These are phyloP conservation scores for Catharus minimus DNA, from an alignment of 2,113 vertebrate genomes.

Conservation along the genomic window DNA sequence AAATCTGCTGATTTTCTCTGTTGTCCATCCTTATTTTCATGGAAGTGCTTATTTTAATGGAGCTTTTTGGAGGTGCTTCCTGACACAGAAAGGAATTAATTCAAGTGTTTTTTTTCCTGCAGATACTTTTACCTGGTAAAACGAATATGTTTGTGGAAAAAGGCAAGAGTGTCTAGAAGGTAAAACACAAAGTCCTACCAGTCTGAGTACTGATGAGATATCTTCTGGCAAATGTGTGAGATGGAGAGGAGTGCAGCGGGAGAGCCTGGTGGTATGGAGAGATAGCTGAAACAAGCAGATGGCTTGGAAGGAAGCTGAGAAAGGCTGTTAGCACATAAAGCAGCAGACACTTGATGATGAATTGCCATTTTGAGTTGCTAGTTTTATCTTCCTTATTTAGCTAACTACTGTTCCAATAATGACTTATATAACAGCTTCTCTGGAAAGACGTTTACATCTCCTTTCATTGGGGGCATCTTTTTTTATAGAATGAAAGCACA, in stretches of 20 bases:
- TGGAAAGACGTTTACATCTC: not conserved
- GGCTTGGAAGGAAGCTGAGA: slow-evolving; percentile 55
- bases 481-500: not conserved
- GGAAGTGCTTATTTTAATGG: not conserved
- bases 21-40: not conserved
- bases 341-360: slow-evolving; percentile 22
- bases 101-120: not conserved
- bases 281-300: slow-evolving; percentile 63
- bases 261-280: not conserved
- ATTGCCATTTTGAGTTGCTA: slow-evolving; percentile 53
- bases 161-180: not conserved
- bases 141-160: not conserved
- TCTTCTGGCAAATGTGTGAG: not conserved
- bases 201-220: not conserved
- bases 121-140: not conserved
- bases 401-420: not conserved
- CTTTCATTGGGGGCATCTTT: not conserved
- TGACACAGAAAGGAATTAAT: not conserved
- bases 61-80: not conserved
- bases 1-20: not conserved
- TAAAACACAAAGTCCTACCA: not conserved
- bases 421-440: slow-evolving; percentile 2
- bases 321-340: slow-evolving; percentile 46
- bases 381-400: slow-evolving; percentile 40
- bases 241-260: not conserved